These are phyloP conservation scores for Branchinecta sandiegonensis DNA, from an alignment of 2,888 invertebrate species.

Conservation along the genomic window DNA sequence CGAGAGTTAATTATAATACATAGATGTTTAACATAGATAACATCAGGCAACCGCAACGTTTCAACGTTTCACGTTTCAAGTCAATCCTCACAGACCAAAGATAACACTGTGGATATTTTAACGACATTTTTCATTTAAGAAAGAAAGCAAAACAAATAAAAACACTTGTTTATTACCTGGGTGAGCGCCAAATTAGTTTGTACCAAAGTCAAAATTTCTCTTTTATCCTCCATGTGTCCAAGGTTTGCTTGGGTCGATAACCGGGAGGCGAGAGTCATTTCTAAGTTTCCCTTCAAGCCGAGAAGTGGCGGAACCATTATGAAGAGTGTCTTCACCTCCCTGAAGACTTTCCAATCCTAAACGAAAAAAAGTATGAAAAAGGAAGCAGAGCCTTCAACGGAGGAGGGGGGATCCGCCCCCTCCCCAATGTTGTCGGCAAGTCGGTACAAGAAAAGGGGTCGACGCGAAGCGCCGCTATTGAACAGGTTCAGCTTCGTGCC, in stretches of 20 bases:
- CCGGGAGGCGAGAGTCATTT: constrained; percentile 90
- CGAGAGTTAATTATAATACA: too few species aligned
- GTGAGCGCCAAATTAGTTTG: constrained; percentile 57
- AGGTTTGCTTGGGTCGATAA: constrained; percentile 77
- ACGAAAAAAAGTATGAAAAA: constrained; percentile 28
- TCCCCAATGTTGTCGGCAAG: too few species aligned
- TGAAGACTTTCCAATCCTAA: constrained; percentile 57
- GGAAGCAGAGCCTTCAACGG: too few species aligned
- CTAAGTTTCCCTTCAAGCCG: constrained; percentile 79
- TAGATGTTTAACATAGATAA: too few species aligned
- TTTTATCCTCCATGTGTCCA: constrained; percentile 54
- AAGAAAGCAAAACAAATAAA: not conserved
- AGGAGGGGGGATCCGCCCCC: too few species aligned
- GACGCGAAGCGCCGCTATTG: too few species aligned
- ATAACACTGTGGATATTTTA: not conserved
- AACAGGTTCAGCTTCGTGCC: too few species aligned
- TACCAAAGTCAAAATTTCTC: constrained; percentile 50
- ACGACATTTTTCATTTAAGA: not conserved
- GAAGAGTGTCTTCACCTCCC: constrained; percentile 51
- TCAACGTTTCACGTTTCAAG: too few species aligned
- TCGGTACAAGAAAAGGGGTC: too few species aligned
- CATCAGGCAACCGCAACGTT: too few species aligned
- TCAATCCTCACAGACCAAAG: not conserved
- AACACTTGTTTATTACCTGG: constrained; percentile 41
- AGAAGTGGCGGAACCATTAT: constrained; percentile 62